Base-by-base conservation (phyloP, 2,113 vertebrate genomes). In the Alouatta palliata region DNA sequence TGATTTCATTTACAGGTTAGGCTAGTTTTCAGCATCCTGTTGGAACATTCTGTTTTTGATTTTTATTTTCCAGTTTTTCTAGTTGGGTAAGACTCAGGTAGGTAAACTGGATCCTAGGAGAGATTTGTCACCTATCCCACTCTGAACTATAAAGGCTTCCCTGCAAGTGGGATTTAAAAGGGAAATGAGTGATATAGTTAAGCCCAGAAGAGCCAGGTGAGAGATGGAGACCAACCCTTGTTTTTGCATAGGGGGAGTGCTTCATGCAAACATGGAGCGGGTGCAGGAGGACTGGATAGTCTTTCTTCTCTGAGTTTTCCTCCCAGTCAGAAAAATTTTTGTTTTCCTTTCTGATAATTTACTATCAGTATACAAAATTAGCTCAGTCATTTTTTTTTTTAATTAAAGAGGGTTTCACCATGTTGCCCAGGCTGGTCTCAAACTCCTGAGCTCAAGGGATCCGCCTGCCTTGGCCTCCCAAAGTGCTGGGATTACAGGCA, bases 1-100 rank as follows among this genome's bases (percentile, higher is more conserved):
- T 68, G 56, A 40, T 95, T 94, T 93, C 92, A 45, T 64, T 43
- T 82, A 87, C 85, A 92, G 83, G 90, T 95, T 97, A 85, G 91
- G 90, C 87, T 94, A 93, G 89, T 96, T 97, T 94, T 97, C 76
- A 73, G 83, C 2, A 2, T 96, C 84, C 85, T 49, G 58, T 96
- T 95, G 90, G 92, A 87, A 96, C 58, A 58, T 93, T 96, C 97
- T 97, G 95, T 77, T 95, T 97, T 83, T 89, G 23, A 95, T 93
- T 96, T 97, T 93, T 81, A 75, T 97, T 94, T 94, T 97, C 96
- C 87, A 86, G 96, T 97, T 98, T 98, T 97, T 97, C 96, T 90
- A 86, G 96, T 90, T 95, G 91, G 90, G 89, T 95, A 81, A 95
- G 96, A 61, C 40, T 35, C 45, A 61, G 76, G 32, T 83, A 95